Percentiles rank a stretch among this genome's conserved stretches.
Evolutionary conservation across 2,888 invertebrate genomes (phyloP).

Genomic region (Catonia carolina): DNA sequence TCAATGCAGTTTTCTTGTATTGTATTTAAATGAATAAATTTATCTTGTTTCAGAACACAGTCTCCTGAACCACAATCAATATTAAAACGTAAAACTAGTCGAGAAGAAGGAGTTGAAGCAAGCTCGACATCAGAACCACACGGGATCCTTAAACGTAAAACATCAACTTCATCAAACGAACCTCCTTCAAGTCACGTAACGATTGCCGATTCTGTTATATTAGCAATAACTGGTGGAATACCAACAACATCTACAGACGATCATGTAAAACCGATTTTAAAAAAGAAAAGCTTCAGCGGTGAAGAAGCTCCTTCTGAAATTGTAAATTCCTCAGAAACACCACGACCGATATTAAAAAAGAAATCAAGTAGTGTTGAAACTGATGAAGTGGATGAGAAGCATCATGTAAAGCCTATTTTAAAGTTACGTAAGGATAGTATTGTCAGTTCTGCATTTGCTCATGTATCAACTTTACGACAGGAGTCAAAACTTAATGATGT

Average conservation of each 20-base stretch:
- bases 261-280: slow-evolving; percentile 67
- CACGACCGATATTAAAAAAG: slow-evolving; percentile 75
- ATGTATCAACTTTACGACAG: too few relatives aligned
- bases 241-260: slow-evolving; percentile 38
- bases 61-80: slow-evolving; percentile 47
- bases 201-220: slow-evolving; percentile 59
- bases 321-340: slow-evolving; percentile 34
- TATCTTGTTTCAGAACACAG: slow-evolving; percentile 21
- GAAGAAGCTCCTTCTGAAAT: slow-evolving; percentile 48
- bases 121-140: slow-evolving; percentile 58
- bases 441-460: slow-evolving; percentile 33
- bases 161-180: slow-evolving; percentile 40
- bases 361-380: slow-evolving; percentile 54
- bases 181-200: slow-evolving; percentile 52
- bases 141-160: slow-evolving; percentile 70
- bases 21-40: too few relatives aligned
- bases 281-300: slow-evolving; percentile 71
- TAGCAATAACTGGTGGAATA: slow-evolving; percentile 41
- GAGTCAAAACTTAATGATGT: background rate
- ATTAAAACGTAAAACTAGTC: slow-evolving; percentile 60
- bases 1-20: too few relatives aligned
- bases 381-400: slow-evolving; percentile 53
- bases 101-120: slow-evolving; percentile 46
- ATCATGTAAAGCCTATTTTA: slow-evolving; percentile 67
- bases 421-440: slow-evolving; percentile 60